Conservation (phyloP, 2,113 vertebrate species). For the Aepyceros melampus region DNA sequence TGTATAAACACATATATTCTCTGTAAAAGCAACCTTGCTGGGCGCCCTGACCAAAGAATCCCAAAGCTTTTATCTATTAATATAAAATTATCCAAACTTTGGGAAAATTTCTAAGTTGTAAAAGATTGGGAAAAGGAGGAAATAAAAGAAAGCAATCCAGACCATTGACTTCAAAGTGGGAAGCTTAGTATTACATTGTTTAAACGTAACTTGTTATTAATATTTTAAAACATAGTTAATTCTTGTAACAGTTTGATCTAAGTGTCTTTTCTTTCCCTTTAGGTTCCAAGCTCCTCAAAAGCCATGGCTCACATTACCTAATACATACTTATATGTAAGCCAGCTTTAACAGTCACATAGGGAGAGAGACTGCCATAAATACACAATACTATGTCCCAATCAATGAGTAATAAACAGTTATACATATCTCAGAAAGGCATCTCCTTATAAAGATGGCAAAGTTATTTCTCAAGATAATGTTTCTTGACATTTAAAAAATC, state of each 20-base stretch:
- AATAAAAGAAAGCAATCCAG: neutral
- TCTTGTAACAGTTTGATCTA: neutral
- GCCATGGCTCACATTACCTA: neutral
- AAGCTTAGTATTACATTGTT: neutral
- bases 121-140: neutral
- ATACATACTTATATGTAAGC: neutral
- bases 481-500: neutral
- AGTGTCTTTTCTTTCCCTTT: neutral
- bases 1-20: neutral
- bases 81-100: neutral
- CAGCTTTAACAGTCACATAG: neutral
- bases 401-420: conserved; percentile 20
- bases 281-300: neutral
- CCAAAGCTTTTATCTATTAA: neutral
- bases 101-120: neutral
- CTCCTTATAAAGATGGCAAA: neutral
- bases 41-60: neutral
- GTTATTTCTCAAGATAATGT: neutral
- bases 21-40: neutral
- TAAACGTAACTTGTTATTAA: neutral
- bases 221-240: neutral
- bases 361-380: neutral
- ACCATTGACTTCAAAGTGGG: neutral
- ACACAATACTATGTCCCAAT: neutral
- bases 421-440: neutral